Conservation (phyloP, 2,797 vertebrate genomes). For the Knipowitschia caucasica region DNA sequence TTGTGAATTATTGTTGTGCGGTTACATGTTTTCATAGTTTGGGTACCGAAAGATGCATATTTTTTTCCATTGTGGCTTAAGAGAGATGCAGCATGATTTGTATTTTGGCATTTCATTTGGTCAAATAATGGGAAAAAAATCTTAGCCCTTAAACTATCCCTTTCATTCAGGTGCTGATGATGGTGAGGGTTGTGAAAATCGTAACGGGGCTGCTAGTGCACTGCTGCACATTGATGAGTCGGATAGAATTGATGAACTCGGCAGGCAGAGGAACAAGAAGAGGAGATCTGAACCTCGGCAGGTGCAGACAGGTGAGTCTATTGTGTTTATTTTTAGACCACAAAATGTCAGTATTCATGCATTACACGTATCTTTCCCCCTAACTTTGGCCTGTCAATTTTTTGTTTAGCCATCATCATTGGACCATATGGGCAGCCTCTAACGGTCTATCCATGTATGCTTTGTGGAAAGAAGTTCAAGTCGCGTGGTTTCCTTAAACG, state of each 20-base stretch:
- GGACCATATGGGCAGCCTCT: conserved; percentile 95
- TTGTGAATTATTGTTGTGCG: background rate
- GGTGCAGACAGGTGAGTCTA: conserved; percentile 89
- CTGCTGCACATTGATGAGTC: conserved; percentile 92
- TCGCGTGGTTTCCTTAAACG: conserved; percentile 96
- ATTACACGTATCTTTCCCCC: background rate
- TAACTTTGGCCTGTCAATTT: conserved; percentile 16
- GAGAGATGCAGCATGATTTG: too few relatives aligned
- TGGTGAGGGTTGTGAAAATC: conserved; percentile 88
- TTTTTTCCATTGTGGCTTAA: too few relatives aligned
- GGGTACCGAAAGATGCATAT: too few relatives aligned
- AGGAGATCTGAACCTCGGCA: conserved; percentile 92
- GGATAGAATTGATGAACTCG: conserved; percentile 84
- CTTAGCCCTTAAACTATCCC: background rate
- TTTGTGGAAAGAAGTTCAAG: conserved; percentile 99
- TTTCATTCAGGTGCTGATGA: conserved; percentile 66
- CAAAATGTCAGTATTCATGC: background rate
- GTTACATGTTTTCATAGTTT: background rate
- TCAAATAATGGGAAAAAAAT: too few relatives aligned
- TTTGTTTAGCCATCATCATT: conserved; percentile 90
- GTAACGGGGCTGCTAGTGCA: conserved; percentile 93
- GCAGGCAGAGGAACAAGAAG: conserved; percentile 89
- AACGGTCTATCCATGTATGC: conserved; percentile 98
- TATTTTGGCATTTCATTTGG: too few relatives aligned
- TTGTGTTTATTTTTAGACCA: background rate